These are phyloP conservation scores for Slavum lentiscoides DNA, from an alignment of 2,888 invertebrate species.

Conservation along the genomic window DNA sequence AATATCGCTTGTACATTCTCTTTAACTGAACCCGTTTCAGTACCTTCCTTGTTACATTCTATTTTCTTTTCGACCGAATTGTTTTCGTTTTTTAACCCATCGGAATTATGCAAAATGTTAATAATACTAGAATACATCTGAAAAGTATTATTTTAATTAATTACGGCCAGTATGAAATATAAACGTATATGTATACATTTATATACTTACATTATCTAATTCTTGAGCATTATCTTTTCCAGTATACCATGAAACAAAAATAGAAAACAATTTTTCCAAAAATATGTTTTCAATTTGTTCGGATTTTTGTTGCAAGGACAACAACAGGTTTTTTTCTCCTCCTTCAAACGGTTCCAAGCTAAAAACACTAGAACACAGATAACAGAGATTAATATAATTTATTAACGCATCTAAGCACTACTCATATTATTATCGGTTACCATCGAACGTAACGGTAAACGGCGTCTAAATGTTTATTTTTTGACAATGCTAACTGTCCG, in stretches of 20 bases:
- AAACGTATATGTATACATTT: background rate
- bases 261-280: slow-evolving; percentile 34
- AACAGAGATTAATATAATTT: slow-evolving; percentile 1
- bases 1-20: slow-evolving; percentile 3
- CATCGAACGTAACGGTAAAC: slow-evolving; percentile 79
- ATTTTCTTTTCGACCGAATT: slow-evolving; percentile 8
- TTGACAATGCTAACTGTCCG: slow-evolving; percentile 80
- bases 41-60: slow-evolving; percentile 10
- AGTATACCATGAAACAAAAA: slow-evolving; percentile 34
- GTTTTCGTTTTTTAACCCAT: slow-evolving; percentile 9
- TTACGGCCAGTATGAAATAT: background rate
- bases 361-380: slow-evolving; percentile 61
- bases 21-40: background rate
- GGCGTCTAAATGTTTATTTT: slow-evolving; percentile 82
- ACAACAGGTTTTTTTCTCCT: slow-evolving; percentile 81
- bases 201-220: slow-evolving; percentile 37
- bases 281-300: slow-evolving; percentile 8
- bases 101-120: slow-evolving; percentile 10
- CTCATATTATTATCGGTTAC: slow-evolving; percentile 60
- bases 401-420: background rate
- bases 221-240: slow-evolving; percentile 29
- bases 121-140: slow-evolving; percentile 28
- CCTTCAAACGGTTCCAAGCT: slow-evolving; percentile 84
- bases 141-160: background rate
- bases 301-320: slow-evolving; percentile 62